Percentiles rank a stretch among this genome's conserved stretches.
Evolutionary conservation across 1,140 invertebrate genomes (phyloP).

Genomic region (Subanguina moxae): DNA sequence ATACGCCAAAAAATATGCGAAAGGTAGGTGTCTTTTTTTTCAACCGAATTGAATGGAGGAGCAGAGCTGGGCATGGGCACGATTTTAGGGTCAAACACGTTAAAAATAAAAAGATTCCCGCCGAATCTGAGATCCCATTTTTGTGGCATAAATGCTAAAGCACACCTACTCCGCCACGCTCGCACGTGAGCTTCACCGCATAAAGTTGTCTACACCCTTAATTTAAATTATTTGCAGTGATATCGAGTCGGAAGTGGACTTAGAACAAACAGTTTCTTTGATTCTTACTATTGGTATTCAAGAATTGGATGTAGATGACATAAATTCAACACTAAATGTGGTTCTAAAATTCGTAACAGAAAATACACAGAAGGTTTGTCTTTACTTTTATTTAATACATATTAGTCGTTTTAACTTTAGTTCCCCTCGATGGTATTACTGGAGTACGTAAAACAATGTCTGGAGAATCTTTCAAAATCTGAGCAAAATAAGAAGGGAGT

Average conservation of each 20-base stretch:
- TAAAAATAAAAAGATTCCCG: too few species aligned
- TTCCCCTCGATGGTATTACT: not conserved
- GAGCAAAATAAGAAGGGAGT: not conserved
- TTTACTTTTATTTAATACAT: not conserved
- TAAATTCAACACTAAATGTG: slow-evolving; percentile 5
- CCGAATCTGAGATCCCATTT: too few species aligned
- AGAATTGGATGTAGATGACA: slow-evolving; percentile 7
- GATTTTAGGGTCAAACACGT: too few species aligned
- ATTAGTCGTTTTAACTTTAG: not conserved
- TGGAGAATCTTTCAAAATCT: not conserved
- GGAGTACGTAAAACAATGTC: not conserved
- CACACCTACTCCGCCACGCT: too few species aligned
- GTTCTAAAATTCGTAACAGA: not conserved
- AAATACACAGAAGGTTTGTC: slow-evolving; percentile 4
- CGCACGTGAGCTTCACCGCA: too few species aligned
- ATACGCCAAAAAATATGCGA: slow-evolving; percentile 4
- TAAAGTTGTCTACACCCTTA: too few species aligned
- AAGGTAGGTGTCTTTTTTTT: not conserved
- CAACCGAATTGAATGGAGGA: too few species aligned
- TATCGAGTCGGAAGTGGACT: slow-evolving; percentile 10
- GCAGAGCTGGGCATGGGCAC: too few species aligned
- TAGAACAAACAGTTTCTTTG: slow-evolving; percentile 5
- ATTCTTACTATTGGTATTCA: slow-evolving; percentile 3
- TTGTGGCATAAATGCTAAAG: too few species aligned
- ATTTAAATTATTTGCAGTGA: slow-evolving; percentile 1